Evolutionary conservation across 2,797 vertebrate species (phyloP).

Genomic region (Pterois miles): DNA sequence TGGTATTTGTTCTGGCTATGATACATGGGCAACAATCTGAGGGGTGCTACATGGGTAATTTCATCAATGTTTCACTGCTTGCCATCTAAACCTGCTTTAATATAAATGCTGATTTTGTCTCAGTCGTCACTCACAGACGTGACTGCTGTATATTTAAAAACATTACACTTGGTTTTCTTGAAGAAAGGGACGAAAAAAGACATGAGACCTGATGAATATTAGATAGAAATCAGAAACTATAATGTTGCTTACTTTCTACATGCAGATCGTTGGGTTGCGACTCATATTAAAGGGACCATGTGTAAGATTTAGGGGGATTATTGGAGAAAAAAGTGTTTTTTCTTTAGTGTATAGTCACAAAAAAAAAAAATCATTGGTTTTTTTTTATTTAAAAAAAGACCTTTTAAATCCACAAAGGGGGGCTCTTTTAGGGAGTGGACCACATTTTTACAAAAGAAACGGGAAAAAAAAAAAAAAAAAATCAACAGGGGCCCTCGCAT

Average conservation of each 20-base stretch:
- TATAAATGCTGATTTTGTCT: slow-evolving; percentile 46
- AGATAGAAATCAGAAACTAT: background rate
- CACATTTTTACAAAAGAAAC: no score
- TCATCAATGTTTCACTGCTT: slow-evolving; percentile 66
- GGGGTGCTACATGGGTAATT: slow-evolving; percentile 68
- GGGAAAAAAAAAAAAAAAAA: no score
- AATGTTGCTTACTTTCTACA: background rate
- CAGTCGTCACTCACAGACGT: slow-evolving; percentile 25
- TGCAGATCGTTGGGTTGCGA: background rate
- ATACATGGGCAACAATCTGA: slow-evolving; percentile 68
- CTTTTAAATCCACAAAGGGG: no score
- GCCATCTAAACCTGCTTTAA: slow-evolving; percentile 40
- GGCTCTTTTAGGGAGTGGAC: no score
- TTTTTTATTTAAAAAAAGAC: no score
- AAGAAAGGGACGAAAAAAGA: background rate
- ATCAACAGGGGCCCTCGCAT: no score
- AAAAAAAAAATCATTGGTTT: no score
- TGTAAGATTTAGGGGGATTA: no score
- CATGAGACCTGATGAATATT: background rate
- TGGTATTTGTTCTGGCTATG: slow-evolving; percentile 74
- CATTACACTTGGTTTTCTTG: background rate
- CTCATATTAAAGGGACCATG: background rate
- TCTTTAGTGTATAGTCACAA: no score
- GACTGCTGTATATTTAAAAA: slow-evolving; percentile 9
- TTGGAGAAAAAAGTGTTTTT: no score